Conservation (phyloP, 2,797 vertebrate genomes). For the Oryzias dopingdopingensis region DNA sequence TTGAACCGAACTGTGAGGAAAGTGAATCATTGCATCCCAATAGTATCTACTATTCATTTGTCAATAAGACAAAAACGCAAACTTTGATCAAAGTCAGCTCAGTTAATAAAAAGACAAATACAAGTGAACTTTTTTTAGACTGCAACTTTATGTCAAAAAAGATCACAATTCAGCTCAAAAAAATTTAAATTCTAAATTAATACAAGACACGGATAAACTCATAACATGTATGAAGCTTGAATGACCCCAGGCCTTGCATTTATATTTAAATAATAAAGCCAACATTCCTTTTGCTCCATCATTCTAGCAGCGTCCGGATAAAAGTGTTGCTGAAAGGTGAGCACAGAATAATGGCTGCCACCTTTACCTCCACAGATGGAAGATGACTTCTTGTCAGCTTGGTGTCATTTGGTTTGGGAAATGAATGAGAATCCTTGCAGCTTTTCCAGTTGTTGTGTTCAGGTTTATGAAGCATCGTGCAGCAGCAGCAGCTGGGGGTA, state of each 20-base stretch:
- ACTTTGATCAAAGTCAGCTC: too few relatives aligned
- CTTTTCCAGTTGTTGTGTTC: constrained; percentile 50
- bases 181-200: too few relatives aligned
- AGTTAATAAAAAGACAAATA: too few relatives aligned
- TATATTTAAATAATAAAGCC: constrained; percentile 1
- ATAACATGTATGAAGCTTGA: too few relatives aligned
- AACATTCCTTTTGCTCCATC: neutral
- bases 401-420: constrained; percentile 18
- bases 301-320: constrained; percentile 15
- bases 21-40: too few relatives aligned
- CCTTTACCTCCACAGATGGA: constrained; percentile 36
- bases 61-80: too few relatives aligned
- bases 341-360: constrained; percentile 27
- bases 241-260: neutral
- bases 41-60: too few relatives aligned
- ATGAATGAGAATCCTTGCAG: constrained; percentile 31
- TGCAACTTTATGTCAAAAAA: too few relatives aligned
- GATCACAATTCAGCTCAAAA: too few relatives aligned
- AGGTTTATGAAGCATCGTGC: constrained; percentile 35
- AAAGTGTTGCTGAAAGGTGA: constrained; percentile 15
- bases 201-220: neutral
- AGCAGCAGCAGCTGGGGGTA: constrained; percentile 45
- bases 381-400: constrained; percentile 18
- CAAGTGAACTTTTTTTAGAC: too few relatives aligned
- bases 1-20: too few relatives aligned